Conservation (phyloP, 2,113 vertebrate genomes). For the Loxodonta africana region DNA sequence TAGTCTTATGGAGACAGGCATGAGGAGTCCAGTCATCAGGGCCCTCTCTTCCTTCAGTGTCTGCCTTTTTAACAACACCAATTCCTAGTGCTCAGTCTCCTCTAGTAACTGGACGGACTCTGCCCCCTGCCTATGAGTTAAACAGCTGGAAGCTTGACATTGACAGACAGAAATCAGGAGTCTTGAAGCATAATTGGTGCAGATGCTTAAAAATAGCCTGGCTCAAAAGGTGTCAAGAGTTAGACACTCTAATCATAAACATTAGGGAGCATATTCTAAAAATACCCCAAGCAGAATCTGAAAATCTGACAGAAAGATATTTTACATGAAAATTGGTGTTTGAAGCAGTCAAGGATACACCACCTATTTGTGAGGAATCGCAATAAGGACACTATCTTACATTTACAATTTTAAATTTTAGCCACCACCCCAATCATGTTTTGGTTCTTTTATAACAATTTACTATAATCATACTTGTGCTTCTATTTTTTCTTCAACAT, state of each 20-base stretch:
- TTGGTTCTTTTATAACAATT: constrained; percentile 74
- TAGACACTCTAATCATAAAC: constrained; percentile 74
- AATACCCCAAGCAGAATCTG: constrained; percentile 66
- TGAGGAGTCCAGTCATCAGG: not conserved
- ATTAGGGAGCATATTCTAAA: constrained; percentile 77
- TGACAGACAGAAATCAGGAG: constrained; percentile 33
- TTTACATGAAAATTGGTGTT: constrained; percentile 67
- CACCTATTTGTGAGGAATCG: constrained; percentile 63
- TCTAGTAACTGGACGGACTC: constrained; percentile 19
- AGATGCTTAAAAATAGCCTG: constrained; percentile 76
- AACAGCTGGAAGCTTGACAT: constrained; percentile 55
- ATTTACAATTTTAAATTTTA: constrained; percentile 49
- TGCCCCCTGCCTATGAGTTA: constrained; percentile 41
- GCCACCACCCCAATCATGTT: constrained; percentile 31
- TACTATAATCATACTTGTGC: constrained; percentile 67
- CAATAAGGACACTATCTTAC: constrained; percentile 30
- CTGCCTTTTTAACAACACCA: not conserved
- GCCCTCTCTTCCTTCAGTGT: not conserved
- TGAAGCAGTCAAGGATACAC: constrained; percentile 66
- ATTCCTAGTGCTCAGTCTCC: not conserved
- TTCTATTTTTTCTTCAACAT: constrained; percentile 57
- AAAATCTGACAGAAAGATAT: not conserved
- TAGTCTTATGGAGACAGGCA: not conserved
- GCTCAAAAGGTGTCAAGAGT: constrained; percentile 66
- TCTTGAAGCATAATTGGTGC: constrained; percentile 14